Conservation (phyloP, 2,888 invertebrate genomes). For the Blomia tropicalis region DNA sequence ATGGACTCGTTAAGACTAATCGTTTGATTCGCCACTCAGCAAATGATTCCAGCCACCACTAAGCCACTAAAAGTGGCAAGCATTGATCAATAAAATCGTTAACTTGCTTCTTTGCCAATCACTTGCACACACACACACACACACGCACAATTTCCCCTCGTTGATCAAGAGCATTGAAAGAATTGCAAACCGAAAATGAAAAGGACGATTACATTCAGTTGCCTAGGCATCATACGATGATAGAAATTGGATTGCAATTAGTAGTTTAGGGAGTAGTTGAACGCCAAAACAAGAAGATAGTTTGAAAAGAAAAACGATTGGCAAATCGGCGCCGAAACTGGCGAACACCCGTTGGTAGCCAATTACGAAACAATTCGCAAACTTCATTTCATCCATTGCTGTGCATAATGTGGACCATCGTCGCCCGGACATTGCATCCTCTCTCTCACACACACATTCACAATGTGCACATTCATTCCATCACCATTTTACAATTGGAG, state of each 20-base stretch:
- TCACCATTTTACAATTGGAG: no score
- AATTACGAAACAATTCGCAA: constrained; percentile 6
- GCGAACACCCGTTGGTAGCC: constrained; percentile 1
- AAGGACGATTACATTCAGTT: no score
- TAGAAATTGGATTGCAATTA: background rate
- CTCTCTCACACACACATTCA: no score
- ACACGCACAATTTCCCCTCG: background rate
- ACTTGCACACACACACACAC: no score
- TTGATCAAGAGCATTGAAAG: background rate
- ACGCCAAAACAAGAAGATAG: background rate
- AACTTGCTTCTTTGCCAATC: background rate
- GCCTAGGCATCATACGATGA: no score
- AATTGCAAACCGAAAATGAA: background rate
- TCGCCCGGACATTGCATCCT: background rate
- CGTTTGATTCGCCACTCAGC: no score
- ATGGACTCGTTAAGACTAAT: no score
- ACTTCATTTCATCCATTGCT: background rate
- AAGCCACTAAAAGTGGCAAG: background rate
- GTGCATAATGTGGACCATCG: constrained; percentile 4
- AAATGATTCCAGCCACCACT: no score
- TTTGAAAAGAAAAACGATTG: no score
- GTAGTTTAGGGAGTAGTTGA: no score
- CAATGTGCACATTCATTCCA: no score
- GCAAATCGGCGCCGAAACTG: no score
- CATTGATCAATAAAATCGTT: background rate